Base-by-base conservation (phyloP, 2,113 vertebrate genomes). In the Leptocoma aspasia region DNA sequence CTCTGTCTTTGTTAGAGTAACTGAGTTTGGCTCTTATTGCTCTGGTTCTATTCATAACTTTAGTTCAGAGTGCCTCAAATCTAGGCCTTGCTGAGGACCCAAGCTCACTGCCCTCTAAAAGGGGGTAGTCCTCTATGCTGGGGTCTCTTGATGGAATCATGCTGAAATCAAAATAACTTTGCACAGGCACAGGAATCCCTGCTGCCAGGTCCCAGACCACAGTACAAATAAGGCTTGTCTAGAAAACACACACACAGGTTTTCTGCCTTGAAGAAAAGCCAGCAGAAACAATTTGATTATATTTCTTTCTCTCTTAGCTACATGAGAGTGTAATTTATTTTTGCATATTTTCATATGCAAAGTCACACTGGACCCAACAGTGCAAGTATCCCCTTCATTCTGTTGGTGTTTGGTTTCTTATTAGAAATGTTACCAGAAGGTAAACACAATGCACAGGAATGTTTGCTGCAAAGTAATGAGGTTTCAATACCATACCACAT, bases 371-470 rank as follows among this genome's bases (percentile, higher is more conserved):
- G 56, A 83, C 64, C n/a, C 37, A 90, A 78, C 64, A 92, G 49
- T 52, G 63, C 82, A 88, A 94, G 87, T 72, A 88, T 50, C 45
- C 22, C 33, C 42, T 87, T 91, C 64, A 21, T 83, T 86, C 79
- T 2, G 9, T 24, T 83, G 54, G 15, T 85, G n/a, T 92, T 78
- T 73, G 26, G 41, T 44, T 86, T 84, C 84, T 73, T 78, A 90
- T 45, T 86, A 90, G 54, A 78, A 96, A 81, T 35, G 37, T 75
- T 78, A 90, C 81, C 64, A 76, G 69, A 78, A 94, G 31, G 79
- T 89, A 97, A 97, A 97, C 87, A 95, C 89, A 96, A 90, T 19
- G 64, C 87, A 85, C 75, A 69, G 81, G 73, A 94, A 96, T 79
- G 87, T 72, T 89, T 89, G 57, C 47, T 69, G 50, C 45, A 53